phyloP scores from a whole-genome alignment of 92 coral and sea anemone genomes.

The Porites rus region DNA sequence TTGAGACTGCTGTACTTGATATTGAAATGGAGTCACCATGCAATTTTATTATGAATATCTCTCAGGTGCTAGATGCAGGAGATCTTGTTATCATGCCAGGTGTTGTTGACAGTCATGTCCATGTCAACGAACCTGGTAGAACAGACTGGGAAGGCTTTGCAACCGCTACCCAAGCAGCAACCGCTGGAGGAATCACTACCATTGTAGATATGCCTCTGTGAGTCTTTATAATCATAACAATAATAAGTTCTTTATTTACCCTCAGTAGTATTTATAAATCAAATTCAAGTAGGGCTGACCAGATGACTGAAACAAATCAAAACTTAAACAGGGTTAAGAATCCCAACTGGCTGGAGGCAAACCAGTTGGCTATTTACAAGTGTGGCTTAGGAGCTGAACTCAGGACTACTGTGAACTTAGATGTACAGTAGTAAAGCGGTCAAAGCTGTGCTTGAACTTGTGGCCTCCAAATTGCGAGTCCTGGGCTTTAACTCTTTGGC shows the following conservation, averaged over 20 bases:
- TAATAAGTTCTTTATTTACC: no score
- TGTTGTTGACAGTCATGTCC: constrained; percentile 86
- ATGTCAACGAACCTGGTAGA: constrained; percentile 85
- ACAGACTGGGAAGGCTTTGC: constrained; percentile 89
- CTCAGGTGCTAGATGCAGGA: constrained; percentile 77
- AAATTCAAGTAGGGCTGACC: no score
- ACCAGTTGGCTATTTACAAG: no score
- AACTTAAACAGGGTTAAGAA: no score
- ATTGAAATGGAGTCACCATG: not conserved
- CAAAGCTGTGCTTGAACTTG: not conserved
- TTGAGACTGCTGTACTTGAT: not conserved
- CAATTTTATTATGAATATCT: not conserved
- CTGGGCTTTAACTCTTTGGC: no score
- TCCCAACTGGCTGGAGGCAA: no score
- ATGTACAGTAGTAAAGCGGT: no score
- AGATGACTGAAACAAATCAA: no score
- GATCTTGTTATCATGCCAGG: constrained; percentile 85
- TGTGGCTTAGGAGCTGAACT: no score
- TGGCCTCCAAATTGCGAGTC: not conserved
- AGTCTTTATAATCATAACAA: constrained; percentile 18
- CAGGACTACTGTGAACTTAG: no score
- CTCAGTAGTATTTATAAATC: no score
- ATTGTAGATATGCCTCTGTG: constrained; percentile 89
- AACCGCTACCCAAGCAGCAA: constrained; percentile 88
- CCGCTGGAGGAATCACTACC: constrained; percentile 86